Evolutionary conservation across 2,888 invertebrate genomes (phyloP).

Genomic region (Thymelicus lineola): DNA sequence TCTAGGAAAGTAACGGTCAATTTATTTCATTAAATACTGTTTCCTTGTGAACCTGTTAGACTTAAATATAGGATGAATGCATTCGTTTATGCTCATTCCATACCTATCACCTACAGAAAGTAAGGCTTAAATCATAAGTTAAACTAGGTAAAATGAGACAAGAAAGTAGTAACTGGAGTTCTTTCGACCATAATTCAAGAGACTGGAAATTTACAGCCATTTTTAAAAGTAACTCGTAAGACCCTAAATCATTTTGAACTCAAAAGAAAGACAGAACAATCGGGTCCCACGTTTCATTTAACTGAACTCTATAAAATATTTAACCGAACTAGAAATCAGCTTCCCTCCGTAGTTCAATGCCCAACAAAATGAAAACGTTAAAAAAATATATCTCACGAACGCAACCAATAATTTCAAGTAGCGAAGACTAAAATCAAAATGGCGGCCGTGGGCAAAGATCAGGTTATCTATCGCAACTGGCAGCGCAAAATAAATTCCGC

Average conservation of each 20-base stretch:
- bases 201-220: constrained; percentile 1
- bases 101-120: not conserved
- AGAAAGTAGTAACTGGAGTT: not conserved
- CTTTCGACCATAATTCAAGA: not conserved
- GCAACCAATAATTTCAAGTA: constrained; percentile 72
- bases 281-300: constrained; percentile 24
- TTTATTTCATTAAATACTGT: too few relatives aligned
- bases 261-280: constrained; percentile 10
- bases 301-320: constrained; percentile 25
- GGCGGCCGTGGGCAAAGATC: constrained; percentile 66
- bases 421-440: constrained; percentile 75
- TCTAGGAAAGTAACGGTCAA: too few relatives aligned
- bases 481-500: constrained; percentile 54
- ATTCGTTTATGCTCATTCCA: not conserved
- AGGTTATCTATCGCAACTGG: constrained; percentile 62
- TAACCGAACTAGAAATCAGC: constrained; percentile 10
- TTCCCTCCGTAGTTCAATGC: constrained; percentile 13
- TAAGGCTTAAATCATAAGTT: not conserved
- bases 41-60: too few relatives aligned
- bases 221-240: constrained; percentile 1
- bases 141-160: not conserved
- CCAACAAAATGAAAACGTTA: constrained; percentile 38
- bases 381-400: constrained; percentile 50
- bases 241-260: constrained; percentile 10
- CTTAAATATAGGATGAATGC: too few relatives aligned